Evolutionary conservation across 2,797 vertebrate species (phyloP).

Genomic region (Myioborus miniatus): DNA sequence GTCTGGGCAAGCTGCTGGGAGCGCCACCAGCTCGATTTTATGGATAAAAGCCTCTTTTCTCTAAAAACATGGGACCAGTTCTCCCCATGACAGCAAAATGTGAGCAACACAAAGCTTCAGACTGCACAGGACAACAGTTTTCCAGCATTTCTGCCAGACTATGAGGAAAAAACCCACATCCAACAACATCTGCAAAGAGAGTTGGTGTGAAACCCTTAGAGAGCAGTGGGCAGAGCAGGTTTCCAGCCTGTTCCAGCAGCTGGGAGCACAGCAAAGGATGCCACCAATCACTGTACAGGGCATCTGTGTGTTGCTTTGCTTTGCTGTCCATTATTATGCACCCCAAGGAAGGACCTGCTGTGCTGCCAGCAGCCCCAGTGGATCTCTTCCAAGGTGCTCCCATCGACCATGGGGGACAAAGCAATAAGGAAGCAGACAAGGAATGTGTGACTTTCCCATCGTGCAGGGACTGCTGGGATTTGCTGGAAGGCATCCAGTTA

Average conservation of each 20-base stretch:
- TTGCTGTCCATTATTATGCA: not conserved
- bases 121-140: not conserved
- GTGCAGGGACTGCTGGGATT: not conserved
- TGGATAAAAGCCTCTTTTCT: not conserved
- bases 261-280: not conserved
- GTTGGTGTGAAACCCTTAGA: not conserved
- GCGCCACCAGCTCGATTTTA: not conserved
- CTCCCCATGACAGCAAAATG: not conserved
- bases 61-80: not conserved
- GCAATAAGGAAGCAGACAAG: not conserved
- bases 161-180: not conserved
- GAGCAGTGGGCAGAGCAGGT: not conserved
- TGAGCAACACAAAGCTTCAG: not conserved
- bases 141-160: not conserved
- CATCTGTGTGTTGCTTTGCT: not conserved
- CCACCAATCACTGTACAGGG: rapidly evolving
- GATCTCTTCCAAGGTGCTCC: not conserved
- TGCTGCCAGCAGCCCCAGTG: not conserved
- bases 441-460: not conserved
- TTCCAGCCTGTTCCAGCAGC: not conserved
- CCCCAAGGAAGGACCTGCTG: not conserved
- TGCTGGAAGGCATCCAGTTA: constrained; percentile 49
- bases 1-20: not conserved
- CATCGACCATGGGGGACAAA: not conserved
- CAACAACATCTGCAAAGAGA: not conserved